Base-by-base conservation (phyloP, 2,888 invertebrate species). In the Leptodirus hochenwartii region DNA sequence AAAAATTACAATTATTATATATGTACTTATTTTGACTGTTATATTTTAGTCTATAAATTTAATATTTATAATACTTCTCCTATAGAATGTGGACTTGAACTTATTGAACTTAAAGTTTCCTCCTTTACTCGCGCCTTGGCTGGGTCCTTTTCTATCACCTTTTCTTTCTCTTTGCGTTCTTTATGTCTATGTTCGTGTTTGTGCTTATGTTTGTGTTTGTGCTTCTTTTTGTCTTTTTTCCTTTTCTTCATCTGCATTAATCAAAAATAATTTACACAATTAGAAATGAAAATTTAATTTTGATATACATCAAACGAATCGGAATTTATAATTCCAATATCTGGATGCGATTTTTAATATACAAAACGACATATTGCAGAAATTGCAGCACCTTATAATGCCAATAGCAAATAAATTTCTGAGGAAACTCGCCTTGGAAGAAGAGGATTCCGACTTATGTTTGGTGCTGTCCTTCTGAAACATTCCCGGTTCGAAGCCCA, bases 401-500 rank as follows among this genome's bases (percentile, higher is more conserved):
- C 8, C 6, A 20, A 6, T 8, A 20, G n/a, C 20, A 20, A 20
- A 8, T 20, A 20, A 20, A 20, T 8, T 20, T 8, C 8, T 8
- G 10, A 22, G 10, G 32, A 30, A 29, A 32, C 32, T 42, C 51
- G 63, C 66, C 54, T 71, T 72, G 24, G 59, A 68, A 6, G 63
- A 43, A 27, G 8, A 8, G 8, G 20, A 8, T 34, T 53, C 56
- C 8, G 46, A 38, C 39, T 53, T 53, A 39, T 51, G 62, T 42
- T 65, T 63, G 27, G 48, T 47, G 3, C 43, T 39, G 29, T 68
- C 66, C 36, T 62, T 62, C 37, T 68, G 67, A 49, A 84, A 82
- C 81, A 82, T 81, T 31, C 80, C 80, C 0, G 82, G 78, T 43
- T 82, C 82, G 49, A 84, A 82, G 15, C 80, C 80, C 15, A 79